phyloP scores from a whole-genome alignment of 2,797 vertebrate genomes.

The Falco concolor region DNA sequence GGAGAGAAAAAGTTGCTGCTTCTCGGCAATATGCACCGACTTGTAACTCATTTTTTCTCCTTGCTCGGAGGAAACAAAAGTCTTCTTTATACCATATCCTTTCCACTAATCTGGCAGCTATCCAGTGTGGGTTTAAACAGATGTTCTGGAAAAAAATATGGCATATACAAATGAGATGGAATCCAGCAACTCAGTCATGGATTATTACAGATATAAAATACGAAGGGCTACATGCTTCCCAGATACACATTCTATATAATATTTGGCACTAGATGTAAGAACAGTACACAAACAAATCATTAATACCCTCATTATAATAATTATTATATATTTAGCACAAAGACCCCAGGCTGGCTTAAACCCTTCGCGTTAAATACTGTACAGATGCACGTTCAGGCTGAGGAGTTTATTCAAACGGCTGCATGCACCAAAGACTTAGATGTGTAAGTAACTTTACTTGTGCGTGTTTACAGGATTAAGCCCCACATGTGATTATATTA shows the following conservation, averaged over 20 bases:
- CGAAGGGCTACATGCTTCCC: slow-evolving; percentile 52
- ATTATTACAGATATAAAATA: slow-evolving; percentile 65
- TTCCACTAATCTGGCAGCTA: slow-evolving; percentile 62
- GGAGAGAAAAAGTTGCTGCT: slow-evolving; percentile 57
- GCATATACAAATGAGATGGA: slow-evolving; percentile 62
- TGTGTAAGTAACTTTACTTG: slow-evolving; percentile 18
- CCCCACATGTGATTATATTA: neutral
- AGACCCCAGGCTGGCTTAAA: slow-evolving; percentile 55
- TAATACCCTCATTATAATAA: slow-evolving; percentile 60
- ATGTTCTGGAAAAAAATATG: slow-evolving; percentile 67
- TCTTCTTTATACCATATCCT: slow-evolving; percentile 64
- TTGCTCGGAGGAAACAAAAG: slow-evolving; percentile 61
- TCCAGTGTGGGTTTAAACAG: slow-evolving; percentile 66
- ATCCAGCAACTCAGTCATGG: slow-evolving; percentile 62
- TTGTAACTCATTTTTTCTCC: slow-evolving; percentile 60
- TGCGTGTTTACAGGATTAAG: slow-evolving; percentile 32
- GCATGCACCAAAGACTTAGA: neutral
- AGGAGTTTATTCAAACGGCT: slow-evolving; percentile 20
- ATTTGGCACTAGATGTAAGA: slow-evolving; percentile 61
- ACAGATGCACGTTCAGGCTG: slow-evolving; percentile 45
- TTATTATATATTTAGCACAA: slow-evolving; percentile 63
- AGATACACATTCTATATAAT: slow-evolving; percentile 33
- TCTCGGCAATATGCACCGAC: slow-evolving; percentile 40
- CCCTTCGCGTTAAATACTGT: neutral
- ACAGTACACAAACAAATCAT: slow-evolving; percentile 60